Evolutionary conservation across 1,140 invertebrate genomes (phyloP).

Genomic region (Drosophila albomicans): DNA sequence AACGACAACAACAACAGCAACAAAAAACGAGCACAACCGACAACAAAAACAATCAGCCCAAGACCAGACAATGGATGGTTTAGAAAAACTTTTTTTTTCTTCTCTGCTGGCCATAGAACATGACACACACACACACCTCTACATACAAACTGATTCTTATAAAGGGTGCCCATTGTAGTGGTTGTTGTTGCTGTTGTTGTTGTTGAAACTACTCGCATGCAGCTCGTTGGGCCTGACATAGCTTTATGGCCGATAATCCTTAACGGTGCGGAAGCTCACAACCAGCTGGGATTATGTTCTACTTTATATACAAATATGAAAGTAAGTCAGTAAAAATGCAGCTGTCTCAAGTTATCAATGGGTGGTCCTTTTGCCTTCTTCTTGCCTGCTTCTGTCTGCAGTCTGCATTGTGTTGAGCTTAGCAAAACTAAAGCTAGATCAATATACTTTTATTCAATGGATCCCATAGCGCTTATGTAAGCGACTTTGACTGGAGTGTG

Average conservation of each 20-base stretch:
- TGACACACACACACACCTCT: not conserved
- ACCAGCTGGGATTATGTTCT: conserved; percentile 47
- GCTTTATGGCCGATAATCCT: conserved; percentile 63
- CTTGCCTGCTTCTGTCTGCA: not conserved
- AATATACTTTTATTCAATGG: conserved; percentile 9
- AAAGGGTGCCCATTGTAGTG: conserved; percentile 56
- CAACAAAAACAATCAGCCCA: conserved; percentile 65
- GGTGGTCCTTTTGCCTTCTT: conserved; percentile 22
- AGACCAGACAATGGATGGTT: conserved; percentile 63
- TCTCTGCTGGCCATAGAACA: conserved; percentile 17
- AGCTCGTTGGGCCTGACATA: conserved; percentile 50
- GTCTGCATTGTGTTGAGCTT: conserved; percentile 2
- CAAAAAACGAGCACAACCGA: conserved; percentile 41
- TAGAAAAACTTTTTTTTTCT: conserved; percentile 51
- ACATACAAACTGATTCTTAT: conserved; percentile 18
- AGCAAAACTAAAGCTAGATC: conserved; percentile 12
- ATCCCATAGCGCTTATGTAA: not conserved
- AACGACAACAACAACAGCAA: conserved; percentile 27
- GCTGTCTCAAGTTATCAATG: conserved; percentile 19
- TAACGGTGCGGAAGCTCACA: conserved; percentile 50
- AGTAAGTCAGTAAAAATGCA: conserved; percentile 21
- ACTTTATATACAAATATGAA: conserved; percentile 19
- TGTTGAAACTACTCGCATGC: not conserved
- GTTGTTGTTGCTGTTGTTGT: conserved; percentile 36
- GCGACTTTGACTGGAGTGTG: not conserved